Evolutionary conservation across 23 tunicate genomes (phyloP).

Genomic region (Halocynthia aurantium): DNA sequence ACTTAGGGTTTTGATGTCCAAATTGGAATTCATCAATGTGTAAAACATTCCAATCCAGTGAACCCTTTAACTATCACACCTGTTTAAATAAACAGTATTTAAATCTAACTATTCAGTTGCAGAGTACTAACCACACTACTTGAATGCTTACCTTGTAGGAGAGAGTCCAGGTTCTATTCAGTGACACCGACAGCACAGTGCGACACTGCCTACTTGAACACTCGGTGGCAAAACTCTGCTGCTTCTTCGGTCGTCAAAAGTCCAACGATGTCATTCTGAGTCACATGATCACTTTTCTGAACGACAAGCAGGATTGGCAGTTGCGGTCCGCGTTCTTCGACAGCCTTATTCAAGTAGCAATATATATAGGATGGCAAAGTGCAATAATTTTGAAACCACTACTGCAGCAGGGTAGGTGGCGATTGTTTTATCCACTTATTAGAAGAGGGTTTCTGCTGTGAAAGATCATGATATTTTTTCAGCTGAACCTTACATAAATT

Average conservation of each 20-base stretch:
- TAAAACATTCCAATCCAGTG: no score
- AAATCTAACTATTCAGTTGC: background rate
- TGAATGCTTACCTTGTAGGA: background rate
- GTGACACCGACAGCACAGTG: conserved; percentile 74
- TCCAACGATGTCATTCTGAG: conserved; percentile 79
- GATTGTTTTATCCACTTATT: no score
- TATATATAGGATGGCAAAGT: conserved; percentile 84
- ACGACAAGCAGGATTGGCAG: conserved; percentile 96
- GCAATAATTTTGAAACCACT: conserved; percentile 60
- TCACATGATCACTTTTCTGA: conserved; percentile 95
- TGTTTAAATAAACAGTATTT: no score
- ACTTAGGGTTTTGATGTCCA: no score
- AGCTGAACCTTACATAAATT: no score
- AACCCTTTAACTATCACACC: no score
- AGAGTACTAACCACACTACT: background rate
- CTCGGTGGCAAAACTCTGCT: conserved; percentile 71
- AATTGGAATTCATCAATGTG: no score
- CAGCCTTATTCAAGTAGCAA: conserved; percentile 50
- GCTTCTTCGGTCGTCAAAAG: conserved; percentile 69
- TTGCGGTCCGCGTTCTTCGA: conserved; percentile 78
- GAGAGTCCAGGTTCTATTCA: conserved; percentile 44
- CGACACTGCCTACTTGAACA: conserved; percentile 59
- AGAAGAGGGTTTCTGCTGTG: background rate
- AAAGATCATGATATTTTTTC: no score
- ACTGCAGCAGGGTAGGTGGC: conserved; percentile 45